Percentiles rank a stretch among this genome's conserved stretches.
phyloP scores from a whole-genome alignment of 1,140 invertebrate species.

The Pogonus chalceus region DNA sequence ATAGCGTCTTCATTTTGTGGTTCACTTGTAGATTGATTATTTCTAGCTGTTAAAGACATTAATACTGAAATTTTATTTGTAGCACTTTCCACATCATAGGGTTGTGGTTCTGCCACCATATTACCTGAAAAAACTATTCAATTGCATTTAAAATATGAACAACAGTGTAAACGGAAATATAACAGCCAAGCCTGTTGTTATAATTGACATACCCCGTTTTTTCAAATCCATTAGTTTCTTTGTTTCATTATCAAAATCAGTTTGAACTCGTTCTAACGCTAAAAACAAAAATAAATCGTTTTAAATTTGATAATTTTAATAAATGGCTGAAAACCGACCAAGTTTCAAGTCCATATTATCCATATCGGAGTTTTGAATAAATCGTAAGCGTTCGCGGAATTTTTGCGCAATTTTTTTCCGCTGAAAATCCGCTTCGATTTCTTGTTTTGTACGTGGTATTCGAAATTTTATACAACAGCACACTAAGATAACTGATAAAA shows the following conservation, averaged over 20 bases:
- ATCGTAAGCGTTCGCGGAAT: slow-evolving; percentile 67
- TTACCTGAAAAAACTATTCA: neutral
- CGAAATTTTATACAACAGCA: slow-evolving; percentile 81
- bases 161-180: slow-evolving; percentile 17
- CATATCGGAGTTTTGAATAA: slow-evolving; percentile 77
- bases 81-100: neutral
- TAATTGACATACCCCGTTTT: slow-evolving; percentile 9
- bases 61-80: neutral
- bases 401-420: slow-evolving; percentile 70
- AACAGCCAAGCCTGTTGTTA: too few species aligned
- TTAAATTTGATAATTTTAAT: slow-evolving; percentile 1
- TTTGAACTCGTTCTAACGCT: slow-evolving; percentile 26
- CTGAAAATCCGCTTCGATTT: slow-evolving; percentile 84
- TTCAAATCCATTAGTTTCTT: neutral
- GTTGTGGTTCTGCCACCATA: slow-evolving; percentile 15
- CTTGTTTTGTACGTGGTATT: slow-evolving; percentile 83
- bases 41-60: neutral
- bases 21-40: neutral
- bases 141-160: slow-evolving; percentile 5
- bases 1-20: too few species aligned
- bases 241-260: slow-evolving; percentile 19
- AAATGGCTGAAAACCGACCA: slow-evolving; percentile 41
- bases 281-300: slow-evolving; percentile 8
- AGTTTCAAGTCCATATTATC: slow-evolving; percentile 70
- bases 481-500: slow-evolving; percentile 55